A percentile compares a stretch with the other conserved stretches of the same genome.
Conservation (phyloP, 2,113 vertebrate genomes). For the Sceloporus undulatus region DNA sequence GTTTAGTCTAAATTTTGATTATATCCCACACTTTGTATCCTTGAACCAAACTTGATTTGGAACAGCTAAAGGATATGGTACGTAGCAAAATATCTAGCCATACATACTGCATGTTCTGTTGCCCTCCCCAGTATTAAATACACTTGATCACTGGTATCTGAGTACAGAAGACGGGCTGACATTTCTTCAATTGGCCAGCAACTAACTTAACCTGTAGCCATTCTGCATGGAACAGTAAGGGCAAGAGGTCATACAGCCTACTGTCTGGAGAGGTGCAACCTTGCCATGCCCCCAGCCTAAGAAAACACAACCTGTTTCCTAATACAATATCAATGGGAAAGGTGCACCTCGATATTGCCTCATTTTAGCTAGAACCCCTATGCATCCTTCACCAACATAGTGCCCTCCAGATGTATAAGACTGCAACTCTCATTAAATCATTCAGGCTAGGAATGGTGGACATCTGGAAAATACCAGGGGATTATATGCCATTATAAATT, state of each 20-base stretch:
- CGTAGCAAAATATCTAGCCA: background rate
- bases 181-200: background rate
- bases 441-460: no score
- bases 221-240: background rate
- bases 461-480: no score
- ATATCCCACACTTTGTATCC: background rate
- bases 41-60: background rate
- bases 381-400: no score
- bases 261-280: background rate
- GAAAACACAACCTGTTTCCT: background rate
- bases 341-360: background rate
- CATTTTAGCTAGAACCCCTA: no score
- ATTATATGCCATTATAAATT: background rate
- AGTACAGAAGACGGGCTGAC: background rate
- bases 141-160: background rate
- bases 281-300: no score
- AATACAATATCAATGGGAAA: background rate
- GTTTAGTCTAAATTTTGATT: conserved; percentile 20
- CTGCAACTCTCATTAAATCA: no score
- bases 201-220: background rate
- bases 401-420: no score
- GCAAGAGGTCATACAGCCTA: background rate
- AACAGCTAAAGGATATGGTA: background rate
- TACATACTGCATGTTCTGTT: background rate
- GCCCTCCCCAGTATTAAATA: background rate